Conservation (phyloP, 2,888 invertebrate species). For the Phalera bucephala region DNA sequence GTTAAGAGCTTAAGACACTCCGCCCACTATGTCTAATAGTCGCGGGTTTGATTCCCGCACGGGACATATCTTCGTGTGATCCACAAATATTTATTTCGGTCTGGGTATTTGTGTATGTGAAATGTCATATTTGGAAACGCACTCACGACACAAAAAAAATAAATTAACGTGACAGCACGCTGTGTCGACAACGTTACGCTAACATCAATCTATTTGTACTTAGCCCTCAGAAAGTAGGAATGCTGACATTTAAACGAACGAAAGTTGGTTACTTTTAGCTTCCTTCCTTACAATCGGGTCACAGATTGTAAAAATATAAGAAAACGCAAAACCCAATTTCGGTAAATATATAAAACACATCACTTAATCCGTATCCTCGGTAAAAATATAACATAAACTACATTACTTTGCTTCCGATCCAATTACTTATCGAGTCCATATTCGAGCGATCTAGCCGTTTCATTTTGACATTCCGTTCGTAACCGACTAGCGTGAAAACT, state of each 20-base stretch:
- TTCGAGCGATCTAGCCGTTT: conserved; percentile 12
- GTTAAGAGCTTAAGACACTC: too few relatives aligned
- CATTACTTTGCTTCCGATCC: conserved; percentile 20
- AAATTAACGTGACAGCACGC: too few relatives aligned
- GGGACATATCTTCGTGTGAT: too few relatives aligned
- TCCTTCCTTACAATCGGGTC: background rate
- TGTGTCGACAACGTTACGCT: too few relatives aligned
- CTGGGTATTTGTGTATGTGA: too few relatives aligned
- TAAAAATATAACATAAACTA: conserved; percentile 28
- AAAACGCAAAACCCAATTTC: conserved; percentile 21
- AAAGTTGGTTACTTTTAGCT: background rate
- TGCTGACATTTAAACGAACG: background rate
- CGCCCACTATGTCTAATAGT: too few relatives aligned
- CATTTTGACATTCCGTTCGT: conserved; percentile 12
- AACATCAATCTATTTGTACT: too few relatives aligned
- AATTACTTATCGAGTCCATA: conserved; percentile 21
- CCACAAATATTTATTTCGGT: too few relatives aligned
- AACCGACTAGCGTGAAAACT: conserved; percentile 4
- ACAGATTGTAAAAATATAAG: conserved; percentile 7
- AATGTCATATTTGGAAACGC: too few relatives aligned
- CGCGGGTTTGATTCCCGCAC: too few relatives aligned
- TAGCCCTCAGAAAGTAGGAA: background rate
- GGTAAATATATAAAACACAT: conserved; percentile 31
- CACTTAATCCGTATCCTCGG: conserved; percentile 36
- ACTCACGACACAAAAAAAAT: too few relatives aligned